These are phyloP conservation scores for Cylindroiulus punctatus DNA, from an alignment of 2,888 invertebrate genomes.

Conservation along the genomic window DNA sequence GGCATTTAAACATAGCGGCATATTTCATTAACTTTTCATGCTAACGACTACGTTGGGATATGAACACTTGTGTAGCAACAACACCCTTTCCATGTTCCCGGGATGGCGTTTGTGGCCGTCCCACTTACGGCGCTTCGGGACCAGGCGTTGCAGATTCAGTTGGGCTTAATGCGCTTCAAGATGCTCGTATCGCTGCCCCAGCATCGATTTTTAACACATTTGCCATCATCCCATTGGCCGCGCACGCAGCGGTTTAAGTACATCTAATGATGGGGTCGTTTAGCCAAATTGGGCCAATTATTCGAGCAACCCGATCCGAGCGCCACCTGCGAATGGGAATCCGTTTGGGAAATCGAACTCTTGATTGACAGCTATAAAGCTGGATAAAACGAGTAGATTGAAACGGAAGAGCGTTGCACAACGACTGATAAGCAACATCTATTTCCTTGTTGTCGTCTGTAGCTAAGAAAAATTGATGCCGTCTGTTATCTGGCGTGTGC, in stretches of 20 bases:
- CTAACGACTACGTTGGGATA: background rate
- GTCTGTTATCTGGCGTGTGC: too few relatives aligned
- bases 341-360: background rate
- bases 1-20: background rate
- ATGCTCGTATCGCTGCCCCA: background rate
- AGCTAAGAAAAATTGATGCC: too few relatives aligned
- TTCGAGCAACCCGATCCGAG: too few relatives aligned
- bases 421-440: too few relatives aligned
- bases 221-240: background rate
- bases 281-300: too few relatives aligned
- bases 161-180: background rate
- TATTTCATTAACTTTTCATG: background rate
- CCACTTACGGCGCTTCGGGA: background rate
- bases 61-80: background rate
- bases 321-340: too few relatives aligned
- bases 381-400: too few relatives aligned
- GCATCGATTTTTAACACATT: slow-evolving; percentile 18
- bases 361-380: background rate
- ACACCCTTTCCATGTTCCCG: slow-evolving; percentile 1
- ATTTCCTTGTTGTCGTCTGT: too few relatives aligned
- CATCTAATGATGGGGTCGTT: background rate
- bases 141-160: background rate
- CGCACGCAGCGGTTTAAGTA: background rate
- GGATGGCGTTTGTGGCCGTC: background rate
- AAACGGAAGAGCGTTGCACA: too few relatives aligned